Percentiles rank a stretch among this genome's conserved stretches.
Conservation (phyloP, 2,797 vertebrate species). For the Staurois parvus region DNA sequence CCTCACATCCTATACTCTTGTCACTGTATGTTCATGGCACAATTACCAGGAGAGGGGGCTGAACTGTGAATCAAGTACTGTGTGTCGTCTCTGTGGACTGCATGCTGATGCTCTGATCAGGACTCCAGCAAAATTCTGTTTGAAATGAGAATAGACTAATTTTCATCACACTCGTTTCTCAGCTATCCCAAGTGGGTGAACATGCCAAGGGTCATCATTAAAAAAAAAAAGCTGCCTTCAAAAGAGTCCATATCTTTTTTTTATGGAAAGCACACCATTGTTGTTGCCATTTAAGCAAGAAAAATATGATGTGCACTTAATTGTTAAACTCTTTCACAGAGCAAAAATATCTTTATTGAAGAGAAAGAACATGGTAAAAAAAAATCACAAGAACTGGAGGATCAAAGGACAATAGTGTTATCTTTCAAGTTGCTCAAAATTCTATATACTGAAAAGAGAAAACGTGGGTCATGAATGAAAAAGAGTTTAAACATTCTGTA, state of each 20-base stretch:
- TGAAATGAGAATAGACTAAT: constrained; percentile 99
- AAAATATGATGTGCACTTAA: constrained; percentile 86
- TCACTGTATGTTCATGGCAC: constrained; percentile 92
- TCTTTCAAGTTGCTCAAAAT: constrained; percentile 96
- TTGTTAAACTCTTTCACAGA: constrained; percentile 74
- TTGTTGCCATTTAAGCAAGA: constrained; percentile 69
- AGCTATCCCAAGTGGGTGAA: constrained; percentile 93
- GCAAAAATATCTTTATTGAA: constrained; percentile 81
- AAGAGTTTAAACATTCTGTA: constrained; percentile 79
- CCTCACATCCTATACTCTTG: constrained; percentile 91
- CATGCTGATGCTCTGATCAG: constrained; percentile 95
- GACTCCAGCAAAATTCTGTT: constrained; percentile 97
- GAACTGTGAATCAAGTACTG: constrained; percentile 81
- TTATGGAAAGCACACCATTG: constrained; percentile 82
- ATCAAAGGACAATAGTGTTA: constrained; percentile 95
- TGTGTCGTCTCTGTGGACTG: constrained; percentile 89
- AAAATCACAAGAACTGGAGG: constrained; percentile 86
- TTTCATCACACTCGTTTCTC: constrained; percentile 93
- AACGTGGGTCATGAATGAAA: constrained; percentile 96
- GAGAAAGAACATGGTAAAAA: constrained; percentile 64
- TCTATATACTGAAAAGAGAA: constrained; percentile 85
- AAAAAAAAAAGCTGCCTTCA: constrained; percentile 86
- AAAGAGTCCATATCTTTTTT: constrained; percentile 83
- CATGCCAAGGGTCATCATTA: constrained; percentile 99
- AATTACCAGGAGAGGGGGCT: constrained; percentile 91